These are phyloP conservation scores for Hirtodrosophila trivittata DNA, from an alignment of 2,888 invertebrate genomes.

Conservation along the genomic window DNA sequence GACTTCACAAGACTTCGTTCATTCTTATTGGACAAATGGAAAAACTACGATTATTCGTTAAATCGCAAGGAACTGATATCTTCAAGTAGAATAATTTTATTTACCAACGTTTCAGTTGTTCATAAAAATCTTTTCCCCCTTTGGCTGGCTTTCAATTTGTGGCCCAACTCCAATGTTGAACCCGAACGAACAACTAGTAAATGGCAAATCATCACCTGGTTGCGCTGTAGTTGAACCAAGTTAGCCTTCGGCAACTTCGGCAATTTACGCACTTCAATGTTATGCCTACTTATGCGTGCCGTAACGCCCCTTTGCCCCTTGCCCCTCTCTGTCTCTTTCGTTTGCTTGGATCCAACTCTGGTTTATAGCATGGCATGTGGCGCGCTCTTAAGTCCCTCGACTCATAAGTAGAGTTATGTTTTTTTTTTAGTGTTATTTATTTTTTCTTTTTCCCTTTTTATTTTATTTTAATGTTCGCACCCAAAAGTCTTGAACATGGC, in stretches of 20 bases:
- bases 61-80: too few species aligned
- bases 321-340: background rate
- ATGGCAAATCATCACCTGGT: slow-evolving; percentile 71
- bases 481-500: slow-evolving; percentile 19
- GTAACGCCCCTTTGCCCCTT: slow-evolving; percentile 16
- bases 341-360: slow-evolving; percentile 9
- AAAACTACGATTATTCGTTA: too few species aligned
- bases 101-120: too few species aligned
- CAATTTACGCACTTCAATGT: slow-evolving; percentile 48
- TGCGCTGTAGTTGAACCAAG: slow-evolving; percentile 20
- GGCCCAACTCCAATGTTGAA: background rate
- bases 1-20: slow-evolving; percentile 6
- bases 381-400: slow-evolving; percentile 26
- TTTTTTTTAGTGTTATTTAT: slow-evolving; percentile 7
- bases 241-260: slow-evolving; percentile 55
- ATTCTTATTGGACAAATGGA: slow-evolving; percentile 4
- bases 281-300: slow-evolving; percentile 51
- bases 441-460: background rate
- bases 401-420: slow-evolving; percentile 14
- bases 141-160: background rate
- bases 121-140: slow-evolving; percentile 7
- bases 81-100: too few species aligned
- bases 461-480: slow-evolving; percentile 32
- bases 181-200: slow-evolving; percentile 33
- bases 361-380: slow-evolving; percentile 42